Percentiles rank a stretch among this genome's conserved stretches.
Evolutionary conservation across 2,113 vertebrate genomes (phyloP).

Genomic region (Prunella fulvescens): DNA sequence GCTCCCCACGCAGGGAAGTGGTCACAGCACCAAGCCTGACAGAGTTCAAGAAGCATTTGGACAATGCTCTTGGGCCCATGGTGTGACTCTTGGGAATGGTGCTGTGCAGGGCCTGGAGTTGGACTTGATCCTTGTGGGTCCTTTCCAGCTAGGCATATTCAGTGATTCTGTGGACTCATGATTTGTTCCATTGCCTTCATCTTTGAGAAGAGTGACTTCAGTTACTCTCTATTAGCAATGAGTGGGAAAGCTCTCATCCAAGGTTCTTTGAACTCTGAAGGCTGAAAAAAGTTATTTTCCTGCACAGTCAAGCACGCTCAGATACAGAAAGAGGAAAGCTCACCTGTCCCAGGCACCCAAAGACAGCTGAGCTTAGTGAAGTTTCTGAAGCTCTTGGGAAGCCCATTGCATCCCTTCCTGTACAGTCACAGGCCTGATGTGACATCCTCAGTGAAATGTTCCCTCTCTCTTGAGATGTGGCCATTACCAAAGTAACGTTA

Average conservation of each 20-base stretch:
- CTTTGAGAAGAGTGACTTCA: not conserved
- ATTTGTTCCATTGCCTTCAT: not conserved
- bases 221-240: not conserved
- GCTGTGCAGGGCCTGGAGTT: not conserved
- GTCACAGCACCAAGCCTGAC: not conserved
- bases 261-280: not conserved
- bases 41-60: not conserved
- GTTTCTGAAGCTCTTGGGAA: not conserved
- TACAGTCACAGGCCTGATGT: not conserved
- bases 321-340: not conserved
- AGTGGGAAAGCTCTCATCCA: not conserved
- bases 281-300: not conserved
- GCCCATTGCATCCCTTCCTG: not conserved
- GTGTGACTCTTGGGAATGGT: not conserved
- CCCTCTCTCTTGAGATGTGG: not conserved
- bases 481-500: not conserved
- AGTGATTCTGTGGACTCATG: accelerated
- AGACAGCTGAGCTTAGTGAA: not conserved
- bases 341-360: too few species aligned
- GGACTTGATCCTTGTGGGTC: not conserved
- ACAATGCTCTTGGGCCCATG: too few species aligned
- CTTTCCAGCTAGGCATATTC: not conserved
- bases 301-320: not conserved
- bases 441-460: not conserved
- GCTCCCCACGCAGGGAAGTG: not conserved